A percentile compares a stretch with the other conserved stretches of the same genome.
These are phyloP conservation scores for Calidris pugnax DNA, from an alignment of 2,113 vertebrate species.

Conservation along the genomic window DNA sequence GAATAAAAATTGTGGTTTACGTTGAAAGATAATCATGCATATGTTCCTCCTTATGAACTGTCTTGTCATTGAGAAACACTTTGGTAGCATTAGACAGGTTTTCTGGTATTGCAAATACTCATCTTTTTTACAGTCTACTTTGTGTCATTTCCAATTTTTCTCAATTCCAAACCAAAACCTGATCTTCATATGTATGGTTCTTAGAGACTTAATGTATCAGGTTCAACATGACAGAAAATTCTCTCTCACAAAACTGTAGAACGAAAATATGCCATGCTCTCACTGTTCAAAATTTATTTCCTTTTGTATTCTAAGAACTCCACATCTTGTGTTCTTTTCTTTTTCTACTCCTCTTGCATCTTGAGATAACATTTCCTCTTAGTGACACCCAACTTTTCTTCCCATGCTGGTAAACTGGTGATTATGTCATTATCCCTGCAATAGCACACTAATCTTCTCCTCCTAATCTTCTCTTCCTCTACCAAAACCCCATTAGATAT, in stretches of 20 bases:
- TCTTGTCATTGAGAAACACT: background rate
- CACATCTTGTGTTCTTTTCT: background rate
- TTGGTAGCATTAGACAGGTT: background rate
- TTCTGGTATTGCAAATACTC: background rate
- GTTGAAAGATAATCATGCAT: background rate
- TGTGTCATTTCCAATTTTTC: background rate
- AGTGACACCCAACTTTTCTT: background rate
- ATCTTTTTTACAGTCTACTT: background rate
- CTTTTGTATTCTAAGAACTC: background rate
- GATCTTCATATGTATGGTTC: background rate
- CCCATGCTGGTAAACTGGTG: background rate
- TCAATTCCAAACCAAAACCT: background rate
- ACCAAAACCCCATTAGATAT: slow-evolving; percentile 40
- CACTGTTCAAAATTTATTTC: background rate
- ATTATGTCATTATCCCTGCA: slow-evolving; percentile 39
- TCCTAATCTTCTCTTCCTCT: slow-evolving; percentile 7
- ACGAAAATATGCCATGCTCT: background rate
- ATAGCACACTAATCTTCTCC: slow-evolving; percentile 27
- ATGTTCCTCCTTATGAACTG: background rate
- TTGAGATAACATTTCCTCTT: slow-evolving; percentile 7
- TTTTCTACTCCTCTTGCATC: background rate
- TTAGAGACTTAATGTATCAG: background rate
- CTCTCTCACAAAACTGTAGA: background rate
- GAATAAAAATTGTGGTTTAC: background rate
- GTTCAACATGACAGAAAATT: background rate